A percentile compares a stretch with the other conserved stretches of the same genome.
phyloP scores from a whole-genome alignment of 1,140 invertebrate genomes.

The Bombyx mori region DNA sequence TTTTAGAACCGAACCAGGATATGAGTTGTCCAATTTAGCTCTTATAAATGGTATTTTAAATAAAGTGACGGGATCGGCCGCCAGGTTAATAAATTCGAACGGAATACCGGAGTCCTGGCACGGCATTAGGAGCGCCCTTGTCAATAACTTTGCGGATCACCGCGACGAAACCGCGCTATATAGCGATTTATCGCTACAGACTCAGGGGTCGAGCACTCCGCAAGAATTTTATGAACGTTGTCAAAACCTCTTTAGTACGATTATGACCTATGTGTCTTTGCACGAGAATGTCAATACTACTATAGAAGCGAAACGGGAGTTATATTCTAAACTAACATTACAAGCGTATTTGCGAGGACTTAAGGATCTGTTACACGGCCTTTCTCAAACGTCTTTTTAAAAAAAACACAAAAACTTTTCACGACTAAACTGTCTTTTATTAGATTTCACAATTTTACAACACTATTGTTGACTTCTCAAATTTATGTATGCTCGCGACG shows the following conservation, averaged over 20 bases:
- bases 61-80: conserved; percentile 19
- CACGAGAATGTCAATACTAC: conserved; percentile 16
- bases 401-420: too few relatives aligned
- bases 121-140: conserved; percentile 14
- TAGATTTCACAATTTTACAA: too few relatives aligned
- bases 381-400: too few relatives aligned
- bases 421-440: too few relatives aligned
- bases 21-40: conserved; percentile 8
- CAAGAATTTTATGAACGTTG: conserved; percentile 22
- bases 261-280: conserved; percentile 19
- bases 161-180: conserved; percentile 20
- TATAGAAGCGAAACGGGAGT: conserved; percentile 15
- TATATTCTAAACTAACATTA: conserved; percentile 11
- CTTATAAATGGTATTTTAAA: conserved; percentile 22
- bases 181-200: conserved; percentile 14
- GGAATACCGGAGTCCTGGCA: conserved; percentile 16
- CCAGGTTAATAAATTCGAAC: conserved; percentile 19
- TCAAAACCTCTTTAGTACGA: conserved; percentile 16
- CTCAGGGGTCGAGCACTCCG: conserved; percentile 1
- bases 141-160: conserved; percentile 20
- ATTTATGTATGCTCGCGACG: too few relatives aligned
- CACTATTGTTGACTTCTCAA: too few relatives aligned
- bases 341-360: conserved; percentile 9
- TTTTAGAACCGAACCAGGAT: conserved; percentile 7
- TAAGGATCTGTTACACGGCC: too few relatives aligned